Conservation (phyloP, 1,140 invertebrate genomes). For the Sarcophaga peregrina region DNA sequence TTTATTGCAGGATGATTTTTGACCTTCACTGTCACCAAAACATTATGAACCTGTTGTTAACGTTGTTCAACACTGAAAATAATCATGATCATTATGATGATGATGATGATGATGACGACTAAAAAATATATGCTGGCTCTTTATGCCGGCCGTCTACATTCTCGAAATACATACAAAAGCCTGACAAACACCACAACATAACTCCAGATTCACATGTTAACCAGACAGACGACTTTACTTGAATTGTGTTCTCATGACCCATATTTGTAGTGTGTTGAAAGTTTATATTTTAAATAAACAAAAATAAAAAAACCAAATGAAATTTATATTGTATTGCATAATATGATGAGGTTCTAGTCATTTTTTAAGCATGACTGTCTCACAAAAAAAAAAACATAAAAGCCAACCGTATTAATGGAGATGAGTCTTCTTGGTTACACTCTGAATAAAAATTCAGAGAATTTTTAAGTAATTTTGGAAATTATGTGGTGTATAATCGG, state of each 20-base stretch:
- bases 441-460: no score
- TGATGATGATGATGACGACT: background rate
- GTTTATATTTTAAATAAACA: background rate
- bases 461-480: no score
- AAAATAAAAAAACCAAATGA: no score
- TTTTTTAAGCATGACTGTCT: background rate
- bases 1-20: constrained; percentile 27
- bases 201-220: no score
- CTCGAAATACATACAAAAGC: no score
- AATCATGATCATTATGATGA: background rate
- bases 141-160: no score
- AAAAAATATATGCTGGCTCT: background rate
- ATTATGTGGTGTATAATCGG: no score
- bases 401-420: background rate
- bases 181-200: no score
- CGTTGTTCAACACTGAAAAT: background rate
- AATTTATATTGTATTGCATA: background rate
- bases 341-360: background rate
- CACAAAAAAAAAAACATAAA: background rate
- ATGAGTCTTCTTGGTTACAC: background rate
- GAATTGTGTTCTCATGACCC: constrained; percentile 21
- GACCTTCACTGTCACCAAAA: background rate
- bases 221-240: background rate
- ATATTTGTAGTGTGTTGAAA: background rate
- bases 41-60: constrained; percentile 32